Evolutionary conservation across 2,797 vertebrate genomes (phyloP), one percentile per base, ranked within the genome.

Genomic region (Chlorospingus semifuscus): DNA sequence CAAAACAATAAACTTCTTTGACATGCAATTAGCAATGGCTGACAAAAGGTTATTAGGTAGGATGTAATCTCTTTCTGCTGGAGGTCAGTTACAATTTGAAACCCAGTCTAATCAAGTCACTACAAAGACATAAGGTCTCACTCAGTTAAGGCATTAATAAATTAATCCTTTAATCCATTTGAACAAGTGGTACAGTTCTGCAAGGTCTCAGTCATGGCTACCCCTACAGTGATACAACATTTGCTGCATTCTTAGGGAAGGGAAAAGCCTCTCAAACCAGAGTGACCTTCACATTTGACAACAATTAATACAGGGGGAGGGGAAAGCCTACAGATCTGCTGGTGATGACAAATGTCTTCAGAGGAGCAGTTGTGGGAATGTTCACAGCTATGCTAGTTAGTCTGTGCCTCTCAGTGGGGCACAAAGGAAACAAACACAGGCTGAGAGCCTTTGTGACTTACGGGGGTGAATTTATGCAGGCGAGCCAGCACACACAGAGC

Each of bases 81-180:
- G 70, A 95, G 96, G 91, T 96, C 92, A 75, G 89, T 95, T 96
- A 94, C 81, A 86, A 92, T 83, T 81, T 92, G 92, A 95, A 96
- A 92, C 78, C 42, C 56, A 53, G 90, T 81, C 91, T 96, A 92
- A 94, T 87, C 90, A 88, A 94, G 87, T 82, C 89, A 81, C 91
- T 90, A 90, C 94, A 93, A 94, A 95, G 89, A 86, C 66, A 90
- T 49, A 93, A 95, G 83, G 85, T 91, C 90, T 92, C 60, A 76
- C 57, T 95, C 83, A 55, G 66, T 92, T 95, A 94, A 92, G 76
- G 63, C 64, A 96, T 87, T 97, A 96, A 95, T 96, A 96, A 95
- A 95, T 95, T 95, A 96, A 97, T 96, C 95, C 71, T 92, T 95
- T 97, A 96, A 97, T 97, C 95, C 91, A 94, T 68, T 36, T 95